phyloP scores from a whole-genome alignment of 1,140 invertebrate species.

The Orius laevigatus region DNA sequence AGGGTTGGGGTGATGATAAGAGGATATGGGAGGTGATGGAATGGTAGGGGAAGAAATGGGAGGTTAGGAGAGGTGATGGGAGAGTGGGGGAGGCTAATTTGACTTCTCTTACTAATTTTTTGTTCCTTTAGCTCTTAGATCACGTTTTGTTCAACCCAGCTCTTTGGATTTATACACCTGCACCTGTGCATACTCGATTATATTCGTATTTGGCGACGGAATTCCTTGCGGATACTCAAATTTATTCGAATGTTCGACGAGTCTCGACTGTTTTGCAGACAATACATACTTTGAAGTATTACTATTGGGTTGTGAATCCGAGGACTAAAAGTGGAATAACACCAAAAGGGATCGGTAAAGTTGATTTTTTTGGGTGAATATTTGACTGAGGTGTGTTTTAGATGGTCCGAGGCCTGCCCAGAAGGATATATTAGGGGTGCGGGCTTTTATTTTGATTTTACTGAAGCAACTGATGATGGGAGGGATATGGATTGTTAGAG shows the following conservation, averaged over 20 bases:
- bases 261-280: constrained; percentile 96
- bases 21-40: too few species aligned
- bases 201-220: constrained; percentile 96
- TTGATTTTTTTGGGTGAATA: neutral
- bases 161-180: constrained; percentile 94
- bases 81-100: too few species aligned
- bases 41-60: too few species aligned
- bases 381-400: constrained; percentile 28
- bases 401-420: constrained; percentile 84
- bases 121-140: constrained; percentile 86
- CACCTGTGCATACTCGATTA: constrained; percentile 86
- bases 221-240: constrained; percentile 92
- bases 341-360: constrained; percentile 81
- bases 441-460: constrained; percentile 89
- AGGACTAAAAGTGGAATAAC: constrained; percentile 84
- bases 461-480: constrained; percentile 94
- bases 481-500: constrained; percentile 89
- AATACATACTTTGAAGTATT: constrained; percentile 95
- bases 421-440: constrained; percentile 84
- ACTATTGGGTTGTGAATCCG: constrained; percentile 97
- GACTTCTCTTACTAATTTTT: constrained; percentile 57
- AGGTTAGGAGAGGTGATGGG: too few species aligned
- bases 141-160: constrained; percentile 98
- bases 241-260: constrained; percentile 89
- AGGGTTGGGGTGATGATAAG: neutral